Conservation (phyloP, 2,888 invertebrate species). For the Macrosiphum euphorbiae region DNA sequence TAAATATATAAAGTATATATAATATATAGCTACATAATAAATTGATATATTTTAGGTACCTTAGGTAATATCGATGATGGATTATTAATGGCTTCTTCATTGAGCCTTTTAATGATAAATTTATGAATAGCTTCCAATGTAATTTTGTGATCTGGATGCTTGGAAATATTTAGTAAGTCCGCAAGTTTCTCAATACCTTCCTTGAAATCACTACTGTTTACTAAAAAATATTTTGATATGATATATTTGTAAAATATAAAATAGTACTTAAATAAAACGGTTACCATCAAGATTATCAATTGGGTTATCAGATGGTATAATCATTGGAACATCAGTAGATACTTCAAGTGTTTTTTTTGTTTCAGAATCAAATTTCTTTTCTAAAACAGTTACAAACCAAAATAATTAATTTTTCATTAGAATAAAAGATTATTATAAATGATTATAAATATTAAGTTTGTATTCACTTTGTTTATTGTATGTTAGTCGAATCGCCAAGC, state of each 20-base stretch:
- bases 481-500: constrained; percentile 85
- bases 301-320: constrained; percentile 57
- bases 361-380: constrained; percentile 36
- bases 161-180: constrained; percentile 82
- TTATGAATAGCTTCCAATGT: constrained; percentile 80
- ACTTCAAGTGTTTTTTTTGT: constrained; percentile 45
- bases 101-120: constrained; percentile 75
- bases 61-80: constrained; percentile 73
- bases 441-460: neutral
- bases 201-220: constrained; percentile 85
- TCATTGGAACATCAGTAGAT: constrained; percentile 40
- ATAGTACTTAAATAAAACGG: neutral
- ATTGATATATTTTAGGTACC: constrained; percentile 70
- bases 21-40: neutral
- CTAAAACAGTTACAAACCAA: constrained; percentile 34
- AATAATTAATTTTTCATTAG: constrained; percentile 1
- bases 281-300: constrained; percentile 66
- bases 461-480: constrained; percentile 83
- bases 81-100: constrained; percentile 74
- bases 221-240: constrained; percentile 29
- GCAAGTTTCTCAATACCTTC: constrained; percentile 85
- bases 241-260: neutral
- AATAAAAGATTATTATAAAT: neutral
- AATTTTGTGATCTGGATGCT: constrained; percentile 84
- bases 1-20: neutral